phyloP scores from a whole-genome alignment of 2,888 invertebrate genomes.

The Cacoxenus indagator region DNA sequence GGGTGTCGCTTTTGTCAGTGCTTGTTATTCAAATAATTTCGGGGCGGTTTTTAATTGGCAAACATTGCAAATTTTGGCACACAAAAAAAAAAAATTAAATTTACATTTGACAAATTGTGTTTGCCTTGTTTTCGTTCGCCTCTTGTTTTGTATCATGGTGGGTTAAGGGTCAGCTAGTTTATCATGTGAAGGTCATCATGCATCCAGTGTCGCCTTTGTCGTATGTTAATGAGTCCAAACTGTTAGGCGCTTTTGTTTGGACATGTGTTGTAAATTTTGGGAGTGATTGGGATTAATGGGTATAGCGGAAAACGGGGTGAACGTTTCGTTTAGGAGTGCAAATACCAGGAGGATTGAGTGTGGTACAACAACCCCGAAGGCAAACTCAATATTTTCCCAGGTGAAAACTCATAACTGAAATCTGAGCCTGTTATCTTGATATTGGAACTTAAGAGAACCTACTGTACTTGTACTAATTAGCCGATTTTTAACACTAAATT shows the following conservation, averaged over 20 bases:
- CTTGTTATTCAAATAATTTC: not conserved
- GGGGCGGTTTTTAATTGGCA: slow-evolving; percentile 23
- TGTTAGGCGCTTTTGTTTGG: slow-evolving; percentile 14
- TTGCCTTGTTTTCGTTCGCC: slow-evolving; percentile 35
- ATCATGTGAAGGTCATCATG: not conserved
- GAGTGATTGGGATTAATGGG: not conserved
- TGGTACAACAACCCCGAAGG: no score
- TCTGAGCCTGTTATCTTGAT: no score
- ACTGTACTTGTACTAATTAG: no score
- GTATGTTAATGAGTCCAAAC: not conserved
- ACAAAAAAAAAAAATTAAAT: no score
- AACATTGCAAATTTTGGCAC: slow-evolving; percentile 3
- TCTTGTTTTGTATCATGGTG: slow-evolving; percentile 46
- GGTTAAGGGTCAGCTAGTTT: slow-evolving; percentile 20
- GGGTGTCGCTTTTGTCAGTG: not conserved
- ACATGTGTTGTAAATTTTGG: slow-evolving; percentile 13
- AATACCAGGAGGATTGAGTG: no score
- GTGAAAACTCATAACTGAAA: no score
- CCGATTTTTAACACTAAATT: no score
- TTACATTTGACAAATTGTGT: slow-evolving; percentile 58
- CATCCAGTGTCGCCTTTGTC: not conserved
- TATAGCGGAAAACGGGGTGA: no score
- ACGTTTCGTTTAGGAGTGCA: no score
- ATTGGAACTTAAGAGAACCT: no score
- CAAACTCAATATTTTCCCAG: no score